Base-by-base conservation (phyloP, 53 echinoderm and acorn worm genomes). In the Paelopatides confundens region DNA sequence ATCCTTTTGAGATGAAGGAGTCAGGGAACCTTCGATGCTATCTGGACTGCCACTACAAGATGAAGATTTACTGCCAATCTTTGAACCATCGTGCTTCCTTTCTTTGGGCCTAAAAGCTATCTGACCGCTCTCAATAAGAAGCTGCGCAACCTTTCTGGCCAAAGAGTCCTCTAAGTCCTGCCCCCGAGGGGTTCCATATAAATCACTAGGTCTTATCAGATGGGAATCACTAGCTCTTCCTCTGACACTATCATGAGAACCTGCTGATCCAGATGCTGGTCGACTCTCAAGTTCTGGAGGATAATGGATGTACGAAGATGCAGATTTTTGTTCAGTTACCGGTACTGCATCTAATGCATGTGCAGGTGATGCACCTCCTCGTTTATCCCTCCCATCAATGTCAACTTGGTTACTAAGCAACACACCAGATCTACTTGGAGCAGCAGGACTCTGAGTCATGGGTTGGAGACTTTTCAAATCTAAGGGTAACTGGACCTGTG, bases 41-140 rank as follows among this genome's bases (percentile, higher is more conserved):
- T 97, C 97, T 28, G 97, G 97, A 49, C 89, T 95, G 26, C 97
- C 97, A 43, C 95, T 93, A 66, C 91, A 87, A 68, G 95, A 92
- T 21, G 92, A 93, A 34, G 90, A 90, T 5, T 85, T 90, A 85
- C 93, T 93, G 30, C 91, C 92, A 39, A 86, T 82, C 21, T 88
- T 85, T 32, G 90, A 69, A 1, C 65, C 46, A 38, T 26, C 82
- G 51, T 77, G 64, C 52, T 24, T 11, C 0, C 51, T 95, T 28
- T 40, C 36, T 32, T 36, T 65, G 12, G 79, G 78, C 32, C 31
- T 5, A 28, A 46, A 79, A 54, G 69, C 48, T 58, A 68, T 77
- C 49, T 82, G 82, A 34, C 69, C 68, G 66, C 82, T 85, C 36
- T 91, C 93, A 21, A 88, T 88, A 8, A 98, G 89, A 26, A 98